Conservation (phyloP, 1,140 invertebrate species). For the Drepana arcuata region DNA sequence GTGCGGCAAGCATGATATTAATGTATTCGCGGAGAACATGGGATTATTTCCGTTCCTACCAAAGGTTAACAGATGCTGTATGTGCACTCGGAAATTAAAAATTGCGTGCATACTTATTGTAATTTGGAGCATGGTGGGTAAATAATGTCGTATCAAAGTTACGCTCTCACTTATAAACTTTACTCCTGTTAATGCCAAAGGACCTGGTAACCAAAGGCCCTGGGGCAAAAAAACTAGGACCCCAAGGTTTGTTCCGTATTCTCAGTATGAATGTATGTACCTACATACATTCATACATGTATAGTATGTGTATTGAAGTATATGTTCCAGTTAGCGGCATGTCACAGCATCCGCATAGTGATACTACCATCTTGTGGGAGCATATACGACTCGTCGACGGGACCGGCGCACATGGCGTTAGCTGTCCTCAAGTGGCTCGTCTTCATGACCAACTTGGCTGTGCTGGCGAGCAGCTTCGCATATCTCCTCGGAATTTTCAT, state of each 20-base stretch:
- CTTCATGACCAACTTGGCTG: slow-evolving; percentile 14
- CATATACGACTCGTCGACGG: slow-evolving; percentile 7
- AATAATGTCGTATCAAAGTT: neutral
- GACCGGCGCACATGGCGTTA: slow-evolving; percentile 1
- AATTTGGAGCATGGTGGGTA: slow-evolving; percentile 25
- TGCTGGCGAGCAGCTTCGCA: slow-evolving; percentile 15
- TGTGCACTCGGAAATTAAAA: slow-evolving; percentile 29
- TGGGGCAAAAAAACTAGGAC: no score
- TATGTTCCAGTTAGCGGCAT: slow-evolving; percentile 19
- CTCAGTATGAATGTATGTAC: no score
- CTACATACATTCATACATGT: no score
- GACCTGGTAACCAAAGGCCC: no score
- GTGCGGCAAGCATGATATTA: no score
- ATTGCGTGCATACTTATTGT: slow-evolving; percentile 22
- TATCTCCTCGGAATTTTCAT: slow-evolving; percentile 21
- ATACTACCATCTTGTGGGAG: slow-evolving; percentile 17
- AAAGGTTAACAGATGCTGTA: slow-evolving; percentile 26
- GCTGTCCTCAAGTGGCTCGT: slow-evolving; percentile 21
- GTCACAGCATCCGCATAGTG: slow-evolving; percentile 11
- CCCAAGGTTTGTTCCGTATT: no score
- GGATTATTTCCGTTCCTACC: slow-evolving; percentile 18
- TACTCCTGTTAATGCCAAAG: no score
- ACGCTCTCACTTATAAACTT: no score
- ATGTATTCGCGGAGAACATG: slow-evolving; percentile 16
- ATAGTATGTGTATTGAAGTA: no score